Conservation (phyloP, 2,113 vertebrate species). For the Chaetodon auriga region DNA sequence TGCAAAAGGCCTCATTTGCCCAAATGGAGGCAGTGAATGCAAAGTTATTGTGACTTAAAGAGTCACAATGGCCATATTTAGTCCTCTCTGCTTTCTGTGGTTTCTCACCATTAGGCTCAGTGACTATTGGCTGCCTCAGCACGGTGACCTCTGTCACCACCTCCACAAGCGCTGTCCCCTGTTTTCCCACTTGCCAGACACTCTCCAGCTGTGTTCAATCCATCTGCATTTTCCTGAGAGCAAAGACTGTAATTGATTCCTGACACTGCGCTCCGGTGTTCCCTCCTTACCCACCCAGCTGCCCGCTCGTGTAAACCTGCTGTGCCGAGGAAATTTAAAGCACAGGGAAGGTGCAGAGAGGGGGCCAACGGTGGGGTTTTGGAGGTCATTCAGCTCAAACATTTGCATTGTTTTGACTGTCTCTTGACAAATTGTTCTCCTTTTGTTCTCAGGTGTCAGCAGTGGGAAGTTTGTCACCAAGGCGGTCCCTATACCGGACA, state of each 20-base stretch:
- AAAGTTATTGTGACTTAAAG: neutral
- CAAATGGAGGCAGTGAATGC: neutral
- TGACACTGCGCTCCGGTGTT: constrained; percentile 54
- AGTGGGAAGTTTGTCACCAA: constrained; percentile 88
- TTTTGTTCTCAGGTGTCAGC: constrained; percentile 84
- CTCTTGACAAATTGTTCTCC: constrained; percentile 23
- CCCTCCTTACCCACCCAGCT: constrained; percentile 40
- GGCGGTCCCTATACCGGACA: constrained; percentile 91
- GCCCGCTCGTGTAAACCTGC: constrained; percentile 39
- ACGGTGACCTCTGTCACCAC: constrained; percentile 64
- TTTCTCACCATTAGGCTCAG: constrained; percentile 48
- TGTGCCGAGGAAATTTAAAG: constrained; percentile 18
- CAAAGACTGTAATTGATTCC: constrained; percentile 68
- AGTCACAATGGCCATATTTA: neutral
- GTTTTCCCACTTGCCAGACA: constrained; percentile 48
- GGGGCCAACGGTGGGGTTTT: too few species aligned
- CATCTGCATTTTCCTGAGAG: constrained; percentile 60
- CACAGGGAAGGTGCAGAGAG: neutral
- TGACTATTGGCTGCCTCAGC: constrained; percentile 27
- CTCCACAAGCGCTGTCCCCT: constrained; percentile 41
- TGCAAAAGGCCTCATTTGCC: too few species aligned
- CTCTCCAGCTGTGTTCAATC: constrained; percentile 68
- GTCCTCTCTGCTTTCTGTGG: constrained; percentile 1
- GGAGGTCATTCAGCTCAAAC: neutral
- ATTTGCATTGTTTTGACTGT: neutral